These are phyloP conservation scores for Labeo rohita DNA, from an alignment of 2,113 vertebrate genomes.

Conservation along the genomic window DNA sequence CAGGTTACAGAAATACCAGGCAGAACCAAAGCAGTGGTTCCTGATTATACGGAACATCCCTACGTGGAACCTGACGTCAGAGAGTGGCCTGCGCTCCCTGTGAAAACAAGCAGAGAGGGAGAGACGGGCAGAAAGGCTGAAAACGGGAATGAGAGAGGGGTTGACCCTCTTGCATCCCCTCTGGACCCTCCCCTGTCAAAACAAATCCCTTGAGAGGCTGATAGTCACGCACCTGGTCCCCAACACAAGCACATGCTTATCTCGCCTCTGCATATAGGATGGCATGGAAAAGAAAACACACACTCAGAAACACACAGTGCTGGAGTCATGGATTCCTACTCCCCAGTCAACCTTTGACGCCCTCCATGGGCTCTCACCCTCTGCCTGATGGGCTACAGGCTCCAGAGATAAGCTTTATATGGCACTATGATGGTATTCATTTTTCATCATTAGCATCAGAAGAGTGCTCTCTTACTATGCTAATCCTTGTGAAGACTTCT, in stretches of 20 bases:
- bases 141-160: slow-evolving; percentile 3
- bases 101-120: slow-evolving; percentile 64
- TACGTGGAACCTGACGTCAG: slow-evolving; percentile 64
- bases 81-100: slow-evolving; percentile 41
- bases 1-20: neutral
- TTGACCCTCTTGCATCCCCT: slow-evolving; percentile 32
- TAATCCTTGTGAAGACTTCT: neutral
- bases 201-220: slow-evolving; percentile 59
- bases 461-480: neutral
- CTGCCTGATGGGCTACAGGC: slow-evolving; percentile 29
- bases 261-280: slow-evolving; percentile 64
- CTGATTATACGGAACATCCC: slow-evolving; percentile 56
- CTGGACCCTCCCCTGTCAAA: slow-evolving; percentile 50
- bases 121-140: slow-evolving; percentile 40
- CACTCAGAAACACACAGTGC: neutral
- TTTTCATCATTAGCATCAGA: slow-evolving; percentile 23
- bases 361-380: slow-evolving; percentile 50
- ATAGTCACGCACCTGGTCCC: slow-evolving; percentile 73
- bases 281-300: slow-evolving; percentile 56
- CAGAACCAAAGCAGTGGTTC: neutral
- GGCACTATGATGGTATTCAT: slow-evolving; percentile 16
- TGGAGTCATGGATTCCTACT: slow-evolving; percentile 64
- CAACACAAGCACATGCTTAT: slow-evolving; percentile 69
- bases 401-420: slow-evolving; percentile 25
- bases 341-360: slow-evolving; percentile 65